These are phyloP conservation scores for Cotesia glomerata DNA, from an alignment of 1,140 invertebrate genomes.

Conservation along the genomic window DNA sequence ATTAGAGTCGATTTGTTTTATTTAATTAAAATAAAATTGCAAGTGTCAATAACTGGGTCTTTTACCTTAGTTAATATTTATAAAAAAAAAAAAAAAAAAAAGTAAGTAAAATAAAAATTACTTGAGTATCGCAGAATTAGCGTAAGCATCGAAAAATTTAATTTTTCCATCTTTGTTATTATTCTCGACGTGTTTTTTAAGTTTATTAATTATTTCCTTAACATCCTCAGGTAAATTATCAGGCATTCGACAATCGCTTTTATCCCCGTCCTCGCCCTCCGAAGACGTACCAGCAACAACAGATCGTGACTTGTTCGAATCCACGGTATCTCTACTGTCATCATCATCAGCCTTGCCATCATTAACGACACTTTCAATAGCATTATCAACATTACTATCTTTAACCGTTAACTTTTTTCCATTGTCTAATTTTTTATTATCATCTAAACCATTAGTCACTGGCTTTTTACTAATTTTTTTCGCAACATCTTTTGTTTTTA, in stretches of 20 bases:
- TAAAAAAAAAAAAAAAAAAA: constrained; percentile 2
- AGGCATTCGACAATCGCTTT: constrained; percentile 65
- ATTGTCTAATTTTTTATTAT: constrained; percentile 44
- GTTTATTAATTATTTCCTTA: constrained; percentile 63
- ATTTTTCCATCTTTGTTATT: constrained; percentile 66
- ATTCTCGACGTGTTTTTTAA: constrained; percentile 66
- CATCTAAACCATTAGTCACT: constrained; percentile 48
- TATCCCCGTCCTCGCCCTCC: constrained; percentile 55
- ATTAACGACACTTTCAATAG: constrained; percentile 68
- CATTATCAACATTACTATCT: constrained; percentile 57
- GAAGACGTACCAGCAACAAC: constrained; percentile 48
- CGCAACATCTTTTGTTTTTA: constrained; percentile 40
- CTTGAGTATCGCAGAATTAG: constrained; percentile 71
- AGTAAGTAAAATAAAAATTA: constrained; percentile 47
- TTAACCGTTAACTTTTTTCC: constrained; percentile 46
- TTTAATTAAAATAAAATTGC: too few relatives aligned
- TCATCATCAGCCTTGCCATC: constrained; percentile 58
- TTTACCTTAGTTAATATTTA: too few relatives aligned
- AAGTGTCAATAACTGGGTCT: too few relatives aligned
- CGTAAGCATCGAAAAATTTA: constrained; percentile 69
- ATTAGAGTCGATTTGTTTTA: too few relatives aligned
- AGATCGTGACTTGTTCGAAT: constrained; percentile 54
- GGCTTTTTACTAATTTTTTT: constrained; percentile 54
- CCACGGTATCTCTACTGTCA: constrained; percentile 58
- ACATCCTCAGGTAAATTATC: constrained; percentile 67